Evolutionary conservation across 2,888 invertebrate species (phyloP), one percentile per base, ranked within the genome.

Genomic region (Drosophila emarginata): DNA sequence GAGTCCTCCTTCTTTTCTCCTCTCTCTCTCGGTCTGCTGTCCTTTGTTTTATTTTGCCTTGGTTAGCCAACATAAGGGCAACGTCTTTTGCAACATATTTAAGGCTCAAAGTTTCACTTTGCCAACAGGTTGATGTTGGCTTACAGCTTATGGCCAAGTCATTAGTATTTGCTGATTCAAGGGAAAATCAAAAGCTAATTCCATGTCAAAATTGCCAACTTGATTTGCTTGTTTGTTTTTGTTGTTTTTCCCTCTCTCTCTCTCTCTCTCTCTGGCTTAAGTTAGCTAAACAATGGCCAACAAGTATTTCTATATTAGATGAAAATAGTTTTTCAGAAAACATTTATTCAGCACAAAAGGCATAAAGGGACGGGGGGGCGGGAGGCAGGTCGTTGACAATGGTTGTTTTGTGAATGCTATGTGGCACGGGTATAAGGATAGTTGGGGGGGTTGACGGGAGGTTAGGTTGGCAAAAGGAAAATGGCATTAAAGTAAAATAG

Each of bases 401-500:
- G 69, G 72, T 66, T 71, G 72, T 77, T 67, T 63, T 64, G 62
- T 57, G 59, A 67, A 72, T 15, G 32, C 9, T 32, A 9, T 32
- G 32, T 40, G 15, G 14, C 2, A 40, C 6, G 14, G 2, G 23
- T 2, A 6, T 26, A 6, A 6, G 5, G 26, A n/a, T n/a, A n/a
- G 23, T 23, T 26, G 26, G 4, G 6, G 26, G 4, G 26, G 26
- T 26, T 23, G n/a, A n/a, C 4, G 7, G 40, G 40, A 40, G 9
- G 40, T 1, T 1, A 4, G 32, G 11, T 23, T 23, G 32, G 2
- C 9, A 32, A 67, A 67, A 64, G 63, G 67, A 69, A 82, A 77
- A 72, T 82, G 73, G 65, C 80, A 77, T 85, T 86, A 77, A 78
- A 74, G 80, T 78, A 75, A 85, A 85, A 80, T 80, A 85, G 86